These are phyloP conservation scores for Hetaerina americana DNA, from an alignment of 1,140 invertebrate genomes.

Conservation along the genomic window DNA sequence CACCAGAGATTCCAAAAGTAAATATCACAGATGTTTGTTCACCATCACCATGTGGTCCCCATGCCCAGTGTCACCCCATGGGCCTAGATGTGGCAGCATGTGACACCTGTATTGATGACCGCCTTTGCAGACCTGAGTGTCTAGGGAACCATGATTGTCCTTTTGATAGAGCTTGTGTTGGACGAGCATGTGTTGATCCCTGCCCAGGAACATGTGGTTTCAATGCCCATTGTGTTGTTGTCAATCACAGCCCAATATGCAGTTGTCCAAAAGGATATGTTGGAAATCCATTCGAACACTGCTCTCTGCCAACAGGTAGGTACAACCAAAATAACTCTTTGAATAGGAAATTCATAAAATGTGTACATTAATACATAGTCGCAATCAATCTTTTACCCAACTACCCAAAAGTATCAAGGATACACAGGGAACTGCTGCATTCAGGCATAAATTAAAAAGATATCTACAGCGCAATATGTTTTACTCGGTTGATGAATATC, in stretches of 20 bases:
- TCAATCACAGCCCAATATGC: slow-evolving; percentile 64
- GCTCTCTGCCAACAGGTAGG: slow-evolving; percentile 38
- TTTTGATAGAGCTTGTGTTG: slow-evolving; percentile 60
- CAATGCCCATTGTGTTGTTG: slow-evolving; percentile 59
- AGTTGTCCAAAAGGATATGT: slow-evolving; percentile 51
- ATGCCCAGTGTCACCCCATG: slow-evolving; percentile 50
- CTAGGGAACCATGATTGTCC: slow-evolving; percentile 62
- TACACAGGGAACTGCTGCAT: no score
- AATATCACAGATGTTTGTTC: slow-evolving; percentile 30
- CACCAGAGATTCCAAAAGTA: slow-evolving; percentile 1
- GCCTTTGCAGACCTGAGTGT: slow-evolving; percentile 62
- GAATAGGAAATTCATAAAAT: slow-evolving; percentile 8
- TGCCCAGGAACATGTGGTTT: slow-evolving; percentile 70
- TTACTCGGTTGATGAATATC: no score
- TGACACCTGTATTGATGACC: slow-evolving; percentile 53
- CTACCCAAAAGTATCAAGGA: no score
- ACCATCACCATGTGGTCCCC: slow-evolving; percentile 61
- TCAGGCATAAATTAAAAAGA: no score
- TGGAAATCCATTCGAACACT: slow-evolving; percentile 73
- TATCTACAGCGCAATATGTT: no score
- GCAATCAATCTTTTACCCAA: no score
- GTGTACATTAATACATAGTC: no score
- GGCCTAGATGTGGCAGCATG: slow-evolving; percentile 60
- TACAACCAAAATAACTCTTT: slow-evolving; percentile 13
- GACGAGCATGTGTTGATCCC: slow-evolving; percentile 60